Evolutionary conservation across 2,888 invertebrate species (phyloP), one percentile per base, ranked within the genome.

Genomic region (Tinea semifulvella): DNA sequence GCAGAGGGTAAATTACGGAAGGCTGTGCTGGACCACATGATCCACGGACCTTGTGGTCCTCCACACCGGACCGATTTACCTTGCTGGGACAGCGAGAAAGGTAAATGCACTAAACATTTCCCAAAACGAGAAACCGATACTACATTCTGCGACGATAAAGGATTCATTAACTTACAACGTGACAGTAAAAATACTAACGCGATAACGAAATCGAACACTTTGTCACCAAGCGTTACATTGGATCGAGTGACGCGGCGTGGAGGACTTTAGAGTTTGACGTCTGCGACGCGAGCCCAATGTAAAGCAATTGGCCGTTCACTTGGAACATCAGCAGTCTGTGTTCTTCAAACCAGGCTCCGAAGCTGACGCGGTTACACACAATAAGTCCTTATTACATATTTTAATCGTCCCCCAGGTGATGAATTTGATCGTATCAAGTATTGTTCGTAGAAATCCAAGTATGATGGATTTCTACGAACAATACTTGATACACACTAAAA

Each of bases 41-140:
- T 53, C 3, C 56, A 56, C 42, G 53, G 53, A 5, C 53, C 53
- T 22, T 53, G 52, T 20, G 53, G 52, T 3, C 11, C 40, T 16
- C 22, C 49, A 1, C 52, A 53, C 22, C 3, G 4, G 1, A 22
- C 26, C 7, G 45, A 46, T 2, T 44, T 53, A 7, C 51, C 52
- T 1, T 54, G 53, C 22, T 53, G 54, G 52, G 36, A 47, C 28
- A 42, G 51, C 7, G 38, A 35, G 11, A 27, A 22, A 8, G 52
- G 51, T 18, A 44, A 16, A 2, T 43, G 42, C 13, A 31, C 3
- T 50, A 53, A 50, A 42, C 19, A 14, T 51, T 46, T 40, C 51
- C 54, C n/a, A n/a, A n/a, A n/a, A n/a, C n/a, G n/a, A n/a, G n/a
- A n/a, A n/a, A n/a, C n/a, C n/a, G n/a, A n/a, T n/a, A n/a, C n/a